Evolutionary conservation across 2,888 invertebrate species (phyloP).

Genomic region (Cheilosia impressa): DNA sequence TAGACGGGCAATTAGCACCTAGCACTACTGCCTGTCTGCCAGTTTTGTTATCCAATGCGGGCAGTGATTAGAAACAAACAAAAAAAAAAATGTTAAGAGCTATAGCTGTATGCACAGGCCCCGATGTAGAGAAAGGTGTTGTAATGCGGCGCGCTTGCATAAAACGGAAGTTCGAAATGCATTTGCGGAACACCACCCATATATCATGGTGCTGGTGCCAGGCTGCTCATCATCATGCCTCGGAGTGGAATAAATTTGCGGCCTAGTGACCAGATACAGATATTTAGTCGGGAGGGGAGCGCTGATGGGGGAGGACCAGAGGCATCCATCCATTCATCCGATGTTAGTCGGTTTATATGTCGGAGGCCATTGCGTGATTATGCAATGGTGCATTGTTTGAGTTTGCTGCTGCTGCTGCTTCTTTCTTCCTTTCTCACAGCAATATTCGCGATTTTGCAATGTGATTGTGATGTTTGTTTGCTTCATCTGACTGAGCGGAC

Average conservation of each 20-base stretch:
- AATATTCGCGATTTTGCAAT: constrained; percentile 66
- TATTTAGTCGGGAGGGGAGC: constrained; percentile 6
- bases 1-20: constrained; percentile 74
- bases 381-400: constrained; percentile 74
- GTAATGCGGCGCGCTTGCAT: constrained; percentile 61
- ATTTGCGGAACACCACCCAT: constrained; percentile 72
- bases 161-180: constrained; percentile 73
- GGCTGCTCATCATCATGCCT: constrained; percentile 50
- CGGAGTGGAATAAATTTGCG: constrained; percentile 69
- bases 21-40: constrained; percentile 45
- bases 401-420: constrained; percentile 10
- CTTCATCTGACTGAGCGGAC: constrained; percentile 56
- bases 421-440: constrained; percentile 30
- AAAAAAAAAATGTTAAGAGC: constrained; percentile 26
- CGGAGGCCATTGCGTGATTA: constrained; percentile 76
- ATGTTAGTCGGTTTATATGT: constrained; percentile 75
- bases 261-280: constrained; percentile 73
- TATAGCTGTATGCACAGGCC: neutral
- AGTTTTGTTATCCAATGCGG: constrained; percentile 68
- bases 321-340: constrained; percentile 71
- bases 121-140: constrained; percentile 14
- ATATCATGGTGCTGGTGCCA: constrained; percentile 50
- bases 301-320: constrained; percentile 24
- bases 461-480: constrained; percentile 67
- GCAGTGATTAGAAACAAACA: constrained; percentile 62